Evolutionary conservation across 2,797 vertebrate genomes (phyloP).

Genomic region (Oceanodroma leucorhoa): DNA sequence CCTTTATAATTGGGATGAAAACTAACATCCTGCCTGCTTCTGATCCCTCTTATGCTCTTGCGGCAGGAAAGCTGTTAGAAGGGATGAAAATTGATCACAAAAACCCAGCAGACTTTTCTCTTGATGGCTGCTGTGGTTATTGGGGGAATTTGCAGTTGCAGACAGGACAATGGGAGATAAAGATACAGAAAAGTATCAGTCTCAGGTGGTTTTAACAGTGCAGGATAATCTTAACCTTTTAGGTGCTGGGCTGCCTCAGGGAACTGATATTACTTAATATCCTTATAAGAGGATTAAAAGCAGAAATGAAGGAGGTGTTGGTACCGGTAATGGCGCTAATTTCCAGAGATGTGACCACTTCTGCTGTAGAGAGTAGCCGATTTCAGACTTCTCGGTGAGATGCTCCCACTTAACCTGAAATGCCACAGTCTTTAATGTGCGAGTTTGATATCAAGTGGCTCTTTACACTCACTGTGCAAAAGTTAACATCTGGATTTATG

Average conservation of each 20-base stretch:
- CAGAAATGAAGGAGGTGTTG: not conserved
- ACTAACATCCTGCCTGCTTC: constrained; percentile 1
- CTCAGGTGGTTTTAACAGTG: not conserved
- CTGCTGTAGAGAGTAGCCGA: not conserved
- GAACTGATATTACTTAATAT: not conserved
- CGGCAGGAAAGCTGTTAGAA: constrained; percentile 3
- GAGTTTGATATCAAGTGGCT: not conserved
- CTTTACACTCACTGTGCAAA: not conserved
- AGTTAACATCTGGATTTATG: not conserved
- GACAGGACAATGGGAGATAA: not conserved
- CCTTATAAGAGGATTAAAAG: constrained; percentile 14
- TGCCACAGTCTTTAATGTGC: not conserved
- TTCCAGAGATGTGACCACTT: not conserved
- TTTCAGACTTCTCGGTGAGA: not conserved
- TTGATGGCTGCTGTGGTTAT: not conserved
- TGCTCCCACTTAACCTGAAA: constrained; percentile 1
- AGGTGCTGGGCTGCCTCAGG: not conserved
- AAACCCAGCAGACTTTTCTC: not conserved
- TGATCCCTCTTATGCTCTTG: not conserved
- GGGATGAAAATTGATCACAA: constrained; percentile 12
- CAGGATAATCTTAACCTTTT: not conserved
- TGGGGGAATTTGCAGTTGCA: not conserved
- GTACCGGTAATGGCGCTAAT: not conserved
- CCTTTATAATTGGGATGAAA: constrained; percentile 13
- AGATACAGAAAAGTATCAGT: not conserved